phyloP scores from a whole-genome alignment of 2,888 invertebrate species.

The Sminthurides aquaticus region DNA sequence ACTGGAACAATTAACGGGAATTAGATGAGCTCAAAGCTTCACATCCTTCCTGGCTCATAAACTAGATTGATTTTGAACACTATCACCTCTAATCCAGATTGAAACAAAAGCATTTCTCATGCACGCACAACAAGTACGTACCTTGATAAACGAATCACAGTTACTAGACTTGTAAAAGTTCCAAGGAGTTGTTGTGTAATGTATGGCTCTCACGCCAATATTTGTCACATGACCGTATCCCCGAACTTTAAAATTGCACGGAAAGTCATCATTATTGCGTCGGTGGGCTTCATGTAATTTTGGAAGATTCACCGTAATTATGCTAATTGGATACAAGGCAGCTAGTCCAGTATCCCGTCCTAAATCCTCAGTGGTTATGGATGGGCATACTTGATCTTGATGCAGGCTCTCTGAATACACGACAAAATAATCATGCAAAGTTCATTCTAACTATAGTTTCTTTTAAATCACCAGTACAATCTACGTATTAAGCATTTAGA shows the following conservation, averaged over 20 bases:
- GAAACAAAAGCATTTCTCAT: background rate
- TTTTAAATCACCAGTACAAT: too few species aligned
- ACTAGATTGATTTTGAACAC: too few species aligned
- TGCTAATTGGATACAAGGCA: conserved; percentile 14
- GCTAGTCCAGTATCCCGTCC: background rate
- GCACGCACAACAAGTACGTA: too few species aligned
- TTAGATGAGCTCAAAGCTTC: too few species aligned
- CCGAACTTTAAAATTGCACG: conserved; percentile 23
- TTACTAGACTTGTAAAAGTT: conserved; percentile 8
- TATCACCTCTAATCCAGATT: background rate
- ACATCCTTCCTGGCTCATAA: too few species aligned
- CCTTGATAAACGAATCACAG: conserved; percentile 19
- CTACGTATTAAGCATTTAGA: too few species aligned
- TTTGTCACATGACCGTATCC: conserved; percentile 8
- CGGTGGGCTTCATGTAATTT: background rate
- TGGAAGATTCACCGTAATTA: conserved; percentile 18
- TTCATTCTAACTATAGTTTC: background rate
- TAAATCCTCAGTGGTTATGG: conserved; percentile 6
- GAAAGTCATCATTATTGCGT: conserved; percentile 15
- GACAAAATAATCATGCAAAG: background rate
- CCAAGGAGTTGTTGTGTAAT: conserved; percentile 13
- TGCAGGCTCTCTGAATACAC: conserved; percentile 12
- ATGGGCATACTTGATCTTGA: conserved; percentile 19
- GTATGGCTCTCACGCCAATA: conserved; percentile 18
- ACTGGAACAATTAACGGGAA: background rate